Conservation (phyloP, 2,113 vertebrate species). For the Syngnathus scovelli region DNA sequence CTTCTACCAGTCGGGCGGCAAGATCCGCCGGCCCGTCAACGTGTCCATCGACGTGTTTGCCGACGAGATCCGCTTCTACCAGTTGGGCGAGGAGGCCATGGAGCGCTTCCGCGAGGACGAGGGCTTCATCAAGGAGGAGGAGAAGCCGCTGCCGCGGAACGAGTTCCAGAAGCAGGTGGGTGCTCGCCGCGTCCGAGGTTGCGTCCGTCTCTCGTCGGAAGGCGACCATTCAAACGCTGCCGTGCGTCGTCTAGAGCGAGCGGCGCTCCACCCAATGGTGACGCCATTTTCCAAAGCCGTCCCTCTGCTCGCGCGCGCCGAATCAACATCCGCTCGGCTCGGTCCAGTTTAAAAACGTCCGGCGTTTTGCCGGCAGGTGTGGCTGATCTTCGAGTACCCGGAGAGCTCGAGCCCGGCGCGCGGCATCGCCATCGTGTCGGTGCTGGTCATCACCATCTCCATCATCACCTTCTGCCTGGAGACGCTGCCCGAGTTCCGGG, state of each 20-base stretch:
- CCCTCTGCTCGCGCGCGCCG: too few relatives aligned
- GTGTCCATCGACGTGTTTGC: constrained; percentile 92
- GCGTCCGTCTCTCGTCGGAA: too few relatives aligned
- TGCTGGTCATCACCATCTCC: constrained; percentile 93
- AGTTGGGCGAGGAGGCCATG: constrained; percentile 91
- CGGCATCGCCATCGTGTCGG: constrained; percentile 90
- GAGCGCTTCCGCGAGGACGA: constrained; percentile 91
- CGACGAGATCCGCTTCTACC: constrained; percentile 92
- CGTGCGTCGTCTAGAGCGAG: too few relatives aligned
- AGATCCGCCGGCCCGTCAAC: constrained; percentile 87
- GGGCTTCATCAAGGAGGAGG: constrained; percentile 89
- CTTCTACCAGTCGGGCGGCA: constrained; percentile 93
- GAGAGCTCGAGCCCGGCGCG: constrained; percentile 89
- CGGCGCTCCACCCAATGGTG: too few relatives aligned
- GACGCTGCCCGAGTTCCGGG: constrained; percentile 90
- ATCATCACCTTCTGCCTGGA: constrained; percentile 97
- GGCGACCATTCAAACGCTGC: too few relatives aligned
- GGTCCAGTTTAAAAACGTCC: too few relatives aligned
- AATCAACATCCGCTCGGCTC: too few relatives aligned
- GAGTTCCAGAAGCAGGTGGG: constrained; percentile 85
- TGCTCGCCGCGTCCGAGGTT: neutral
- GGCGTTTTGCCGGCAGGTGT: constrained; percentile 62
- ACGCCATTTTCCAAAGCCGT: too few relatives aligned
- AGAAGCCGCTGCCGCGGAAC: constrained; percentile 82
- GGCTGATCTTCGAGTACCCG: constrained; percentile 95